These are phyloP conservation scores for Drosophila prosaltans DNA, from an alignment of 1,140 invertebrate genomes.

Conservation along the genomic window DNA sequence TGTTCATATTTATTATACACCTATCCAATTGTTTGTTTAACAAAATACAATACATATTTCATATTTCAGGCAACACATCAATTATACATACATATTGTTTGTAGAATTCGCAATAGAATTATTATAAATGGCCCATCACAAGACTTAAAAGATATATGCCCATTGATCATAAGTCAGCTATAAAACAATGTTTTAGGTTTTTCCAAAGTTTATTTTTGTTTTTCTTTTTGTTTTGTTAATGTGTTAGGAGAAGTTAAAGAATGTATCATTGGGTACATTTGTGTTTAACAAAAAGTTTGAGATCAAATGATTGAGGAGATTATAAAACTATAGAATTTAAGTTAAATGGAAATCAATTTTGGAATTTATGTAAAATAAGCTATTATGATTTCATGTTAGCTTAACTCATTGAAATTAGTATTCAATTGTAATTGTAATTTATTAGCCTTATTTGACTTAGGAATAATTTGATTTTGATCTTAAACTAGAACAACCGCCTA, in stretches of 20 bases:
- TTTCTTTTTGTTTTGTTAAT: not conserved
- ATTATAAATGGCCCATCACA: constrained; percentile 77
- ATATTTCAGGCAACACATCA: constrained; percentile 50
- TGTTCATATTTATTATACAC: constrained; percentile 23
- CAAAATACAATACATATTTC: constrained; percentile 34
- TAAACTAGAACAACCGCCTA: too few species aligned
- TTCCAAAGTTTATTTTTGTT: not conserved
- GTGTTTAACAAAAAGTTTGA: not conserved
- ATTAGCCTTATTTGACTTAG: too few species aligned
- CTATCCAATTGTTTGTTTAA: constrained; percentile 13
- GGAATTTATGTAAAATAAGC: not conserved
- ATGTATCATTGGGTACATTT: not conserved
- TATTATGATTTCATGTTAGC: too few species aligned
- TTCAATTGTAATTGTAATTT: too few species aligned
- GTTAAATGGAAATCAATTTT: too few species aligned
- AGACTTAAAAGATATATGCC: constrained; percentile 68
- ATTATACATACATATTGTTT: constrained; percentile 49
- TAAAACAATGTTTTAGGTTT: constrained; percentile 18
- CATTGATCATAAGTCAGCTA: constrained; percentile 16
- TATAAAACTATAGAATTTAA: too few species aligned
- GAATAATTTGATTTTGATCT: too few species aligned
- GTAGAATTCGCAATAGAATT: constrained; percentile 67
- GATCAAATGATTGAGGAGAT: not conserved
- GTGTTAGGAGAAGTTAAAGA: constrained; percentile 1
- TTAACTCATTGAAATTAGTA: too few species aligned